A percentile compares a stretch with the other conserved stretches of the same genome.
These are phyloP conservation scores for Hermaeophaga mercurialis DNA, from an alignment of 2,888 invertebrate species.

Conservation along the genomic window DNA sequence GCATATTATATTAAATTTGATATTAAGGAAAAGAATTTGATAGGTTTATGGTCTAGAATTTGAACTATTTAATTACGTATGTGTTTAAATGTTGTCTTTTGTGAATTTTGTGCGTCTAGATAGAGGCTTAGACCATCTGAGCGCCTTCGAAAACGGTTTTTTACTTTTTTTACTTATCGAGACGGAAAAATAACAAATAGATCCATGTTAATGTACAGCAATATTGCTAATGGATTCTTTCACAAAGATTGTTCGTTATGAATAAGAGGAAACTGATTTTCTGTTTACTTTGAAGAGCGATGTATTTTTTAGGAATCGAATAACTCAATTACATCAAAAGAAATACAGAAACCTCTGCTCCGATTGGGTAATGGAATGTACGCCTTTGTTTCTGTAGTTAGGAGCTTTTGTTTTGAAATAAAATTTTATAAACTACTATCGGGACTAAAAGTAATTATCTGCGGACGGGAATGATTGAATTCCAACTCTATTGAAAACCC, in stretches of 20 bases:
- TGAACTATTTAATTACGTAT: background rate
- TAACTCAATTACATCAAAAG: constrained; percentile 1
- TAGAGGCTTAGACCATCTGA: background rate
- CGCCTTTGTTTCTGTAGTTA: background rate
- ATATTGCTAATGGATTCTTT: constrained; percentile 38
- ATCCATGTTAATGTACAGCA: constrained; percentile 34
- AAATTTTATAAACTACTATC: too few species aligned
- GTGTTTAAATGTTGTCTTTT: background rate
- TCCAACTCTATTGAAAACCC: too few species aligned
- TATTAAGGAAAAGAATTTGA: too few species aligned
- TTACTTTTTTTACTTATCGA: constrained; percentile 25
- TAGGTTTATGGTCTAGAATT: background rate
- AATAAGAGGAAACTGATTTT: constrained; percentile 15
- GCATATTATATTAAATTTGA: too few species aligned
- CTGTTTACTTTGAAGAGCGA: constrained; percentile 1
- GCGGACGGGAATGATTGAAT: too few species aligned
- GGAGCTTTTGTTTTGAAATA: too few species aligned
- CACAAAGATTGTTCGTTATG: constrained; percentile 19
- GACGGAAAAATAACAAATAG: constrained; percentile 23
- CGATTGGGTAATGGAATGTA: background rate
- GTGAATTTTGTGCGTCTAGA: background rate
- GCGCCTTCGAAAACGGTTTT: background rate
- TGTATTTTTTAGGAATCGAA: background rate
- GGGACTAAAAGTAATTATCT: too few species aligned
- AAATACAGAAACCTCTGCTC: background rate